A percentile compares a stretch with the other conserved stretches of the same genome.
Evolutionary conservation across 2,797 vertebrate species (phyloP).

Genomic region (Centropyge bicolor): DNA sequence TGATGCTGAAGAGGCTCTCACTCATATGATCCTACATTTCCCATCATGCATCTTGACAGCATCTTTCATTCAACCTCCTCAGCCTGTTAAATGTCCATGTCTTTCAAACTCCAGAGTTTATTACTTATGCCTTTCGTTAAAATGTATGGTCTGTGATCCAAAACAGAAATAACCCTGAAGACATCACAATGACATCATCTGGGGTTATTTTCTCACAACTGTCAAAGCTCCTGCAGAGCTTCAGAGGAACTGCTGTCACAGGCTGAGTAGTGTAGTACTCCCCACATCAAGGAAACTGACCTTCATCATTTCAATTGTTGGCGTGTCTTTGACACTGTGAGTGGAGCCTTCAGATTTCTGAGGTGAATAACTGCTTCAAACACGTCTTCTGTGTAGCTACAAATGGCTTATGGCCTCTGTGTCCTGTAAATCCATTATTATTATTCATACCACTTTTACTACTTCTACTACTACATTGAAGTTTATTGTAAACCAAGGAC

Average conservation of each 20-base stretch:
- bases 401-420: no score
- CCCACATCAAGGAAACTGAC: background rate
- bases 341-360: background rate
- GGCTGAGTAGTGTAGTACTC: background rate
- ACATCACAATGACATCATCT: slow-evolving; percentile 7
- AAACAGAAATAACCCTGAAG: background rate
- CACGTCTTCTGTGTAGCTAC: background rate
- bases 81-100: background rate
- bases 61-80: background rate
- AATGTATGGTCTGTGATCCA: background rate
- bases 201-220: background rate
- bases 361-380: background rate
- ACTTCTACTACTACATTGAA: background rate
- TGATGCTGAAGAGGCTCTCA: background rate
- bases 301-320: background rate
- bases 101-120: background rate
- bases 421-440: no score
- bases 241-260: background rate
- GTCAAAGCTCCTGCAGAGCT: background rate
- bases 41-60: background rate
- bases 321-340: background rate
- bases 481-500: background rate
- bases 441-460: background rate
- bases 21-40: no score
- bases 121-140: background rate